phyloP scores from a whole-genome alignment of 1,140 invertebrate species.

The Drosophila pseudoobscura region DNA sequence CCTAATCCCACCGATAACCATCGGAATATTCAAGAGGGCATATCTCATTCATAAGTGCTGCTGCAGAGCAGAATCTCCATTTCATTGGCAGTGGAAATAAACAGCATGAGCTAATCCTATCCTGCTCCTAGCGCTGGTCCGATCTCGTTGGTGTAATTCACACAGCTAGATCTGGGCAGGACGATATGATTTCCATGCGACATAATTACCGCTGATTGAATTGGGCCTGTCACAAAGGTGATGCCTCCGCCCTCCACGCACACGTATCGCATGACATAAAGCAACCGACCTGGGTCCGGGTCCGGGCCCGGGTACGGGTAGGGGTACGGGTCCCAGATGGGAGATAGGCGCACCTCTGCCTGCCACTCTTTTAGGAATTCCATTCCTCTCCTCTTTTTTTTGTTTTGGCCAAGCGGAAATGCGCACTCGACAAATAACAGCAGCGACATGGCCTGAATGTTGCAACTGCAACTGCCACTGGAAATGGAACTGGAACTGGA shows the following conservation, averaged over 20 bases:
- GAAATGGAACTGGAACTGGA: constrained; percentile 1
- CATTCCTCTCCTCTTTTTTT: neutral
- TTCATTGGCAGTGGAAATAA: constrained; percentile 41
- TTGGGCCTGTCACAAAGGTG: constrained; percentile 61
- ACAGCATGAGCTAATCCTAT: constrained; percentile 23
- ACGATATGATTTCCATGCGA: constrained; percentile 57
- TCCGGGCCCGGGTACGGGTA: neutral
- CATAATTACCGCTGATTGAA: constrained; percentile 76
- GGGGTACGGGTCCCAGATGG: constrained; percentile 10
- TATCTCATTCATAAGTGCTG: no score
- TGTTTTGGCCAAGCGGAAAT: constrained; percentile 47
- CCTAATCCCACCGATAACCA: neutral
- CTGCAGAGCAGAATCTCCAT: no score
- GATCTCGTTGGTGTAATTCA: constrained; percentile 20
- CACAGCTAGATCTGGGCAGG: constrained; percentile 30
- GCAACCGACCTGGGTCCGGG: constrained; percentile 18
- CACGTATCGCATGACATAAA: constrained; percentile 63
- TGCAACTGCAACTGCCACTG: neutral
- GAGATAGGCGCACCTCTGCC: constrained; percentile 31
- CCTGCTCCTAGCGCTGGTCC: constrained; percentile 11
- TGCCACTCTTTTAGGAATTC: neutral
- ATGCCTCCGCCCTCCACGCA: constrained; percentile 17
- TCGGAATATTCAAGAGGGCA: neutral
- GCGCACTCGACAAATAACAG: constrained; percentile 32
- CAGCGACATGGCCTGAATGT: no score